A percentile compares a stretch with the other conserved stretches of the same genome.
phyloP scores from a whole-genome alignment of 2,888 invertebrate species.

The Lasioglossum figueresi region DNA sequence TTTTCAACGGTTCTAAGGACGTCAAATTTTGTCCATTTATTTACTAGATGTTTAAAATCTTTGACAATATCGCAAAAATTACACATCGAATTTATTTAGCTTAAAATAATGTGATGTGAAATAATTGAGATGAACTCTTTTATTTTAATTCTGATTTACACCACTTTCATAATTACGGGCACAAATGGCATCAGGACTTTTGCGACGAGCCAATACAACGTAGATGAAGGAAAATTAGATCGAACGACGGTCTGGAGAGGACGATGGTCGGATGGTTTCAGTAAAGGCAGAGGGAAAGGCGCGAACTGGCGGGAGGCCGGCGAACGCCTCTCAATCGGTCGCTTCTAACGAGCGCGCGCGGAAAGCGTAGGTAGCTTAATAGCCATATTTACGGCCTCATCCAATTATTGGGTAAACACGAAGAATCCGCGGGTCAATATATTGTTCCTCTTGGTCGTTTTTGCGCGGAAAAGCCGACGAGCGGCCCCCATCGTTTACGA shows the following conservation, averaged over 20 bases:
- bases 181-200: too few relatives aligned
- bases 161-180: too few relatives aligned
- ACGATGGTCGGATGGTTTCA: conserved; percentile 6
- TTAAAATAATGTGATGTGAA: too few relatives aligned
- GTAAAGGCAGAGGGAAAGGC: conserved; percentile 21
- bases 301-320: conserved; percentile 28
- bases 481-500: conserved; percentile 46
- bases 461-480: conserved; percentile 6
- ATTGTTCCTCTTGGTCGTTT: conserved; percentile 26
- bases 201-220: too few relatives aligned
- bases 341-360: conserved; percentile 73
- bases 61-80: too few relatives aligned
- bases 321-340: conserved; percentile 60
- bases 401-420: conserved; percentile 81
- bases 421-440: conserved; percentile 66
- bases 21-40: too few relatives aligned
- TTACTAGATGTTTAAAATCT: too few relatives aligned
- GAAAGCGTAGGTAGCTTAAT: conserved; percentile 76
- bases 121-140: too few relatives aligned
- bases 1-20: too few relatives aligned
- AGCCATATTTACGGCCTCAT: conserved; percentile 80
- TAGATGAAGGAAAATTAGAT: neutral
- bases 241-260: neutral
- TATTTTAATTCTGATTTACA: too few relatives aligned
- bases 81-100: too few relatives aligned